Evolutionary conservation across 2,113 vertebrate species (phyloP), one percentile per base, ranked within the genome.

Genomic region (Atlantisia rogersi): DNA sequence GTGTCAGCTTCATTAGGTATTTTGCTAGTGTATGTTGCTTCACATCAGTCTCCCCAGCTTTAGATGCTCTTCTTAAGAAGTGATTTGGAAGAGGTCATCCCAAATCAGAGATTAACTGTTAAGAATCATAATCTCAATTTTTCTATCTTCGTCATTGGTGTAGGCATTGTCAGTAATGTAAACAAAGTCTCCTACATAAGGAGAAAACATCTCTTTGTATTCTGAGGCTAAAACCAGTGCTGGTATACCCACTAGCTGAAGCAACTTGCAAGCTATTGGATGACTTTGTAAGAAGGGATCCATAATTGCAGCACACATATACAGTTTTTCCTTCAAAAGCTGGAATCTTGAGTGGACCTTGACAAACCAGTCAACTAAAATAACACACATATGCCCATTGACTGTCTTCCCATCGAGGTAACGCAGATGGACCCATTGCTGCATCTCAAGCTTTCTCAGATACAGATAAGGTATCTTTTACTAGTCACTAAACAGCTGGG

Each of bases 341-440:
- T 98, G 98, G 93, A 99, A 99, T 64, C 98, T 98, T 58, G 98
- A 98, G 95, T 99, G 99, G 37, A 99, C 99, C 93, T 99, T 99
- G 60, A 99, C 98, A n/a, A 99, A 98, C 99, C 99, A 99, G 96
- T 99, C 99, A 6, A 99, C 95, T n/a, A 99, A 97, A 29, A 99
- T 98, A 0, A 99, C 98, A 4, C 99, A 97, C 99, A 99, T 99
- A 4, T 98, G 98, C 6, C 98, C 98, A 0, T 98, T 99, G 94
- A 99, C 98, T 1, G 98, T 97, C 40, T 98, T 98, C 8, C 98
- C 99, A 1, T 98, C 96, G 79, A 99, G 98, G 97, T 99, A 99
- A 59, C 79, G 96, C 0, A 98, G 98, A 4, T 87, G 97, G 1
- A 99, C 92, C 0, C 98, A 73, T 52, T 99, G 99, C 97, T 99